Evolutionary conservation across 2,888 invertebrate species (phyloP), one percentile per base, ranked within the genome.

Genomic region (Lutraria lutraria): DNA sequence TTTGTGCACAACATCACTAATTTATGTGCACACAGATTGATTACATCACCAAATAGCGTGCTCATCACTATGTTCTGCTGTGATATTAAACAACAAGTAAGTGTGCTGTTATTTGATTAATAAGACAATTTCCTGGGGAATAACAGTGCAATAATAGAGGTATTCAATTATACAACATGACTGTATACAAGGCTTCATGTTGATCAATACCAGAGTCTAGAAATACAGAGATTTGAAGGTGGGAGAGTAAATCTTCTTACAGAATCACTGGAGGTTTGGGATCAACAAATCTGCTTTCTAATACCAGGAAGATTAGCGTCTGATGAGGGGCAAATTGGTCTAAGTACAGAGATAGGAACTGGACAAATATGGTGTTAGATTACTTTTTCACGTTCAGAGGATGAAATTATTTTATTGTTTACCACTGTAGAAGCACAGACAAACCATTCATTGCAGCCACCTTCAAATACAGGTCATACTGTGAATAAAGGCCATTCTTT

Each of bases 51-150:
- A 68, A 68, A 68, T 68, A 25, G 25, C 63, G 10, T 25, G 12
- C 63, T 68, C 25, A 25, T 68, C 63, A 25, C 25, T 25, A 4
- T n/a, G 63, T 25, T 68, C 25, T 25, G 25, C 25, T 12, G 25
- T 68, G 63, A 68, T 68, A 68, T n/a, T 68, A 25, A 76, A 34
- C 76, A 76, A 76, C 76, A 76, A 76, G 76, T 76, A 34, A 76
- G 34, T 76, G 16, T 6, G 25, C 16, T 76, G 79, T 80, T 80
- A 80, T 85, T 85, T 85, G 80, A 85, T 79, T 80, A 80, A 85
- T 85, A 72, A 79, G 85, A 80, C 85, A 80, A 85, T 79, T 80
- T 85, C 80, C 85, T 25, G 43, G 85, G 80, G 85, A 85, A 85
- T 85, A 79, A 85, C 79, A 85, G 54, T 34, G 34, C 34, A 79